Evolutionary conservation across 2,888 invertebrate species (phyloP).

Genomic region (Drosophila helvetica): DNA sequence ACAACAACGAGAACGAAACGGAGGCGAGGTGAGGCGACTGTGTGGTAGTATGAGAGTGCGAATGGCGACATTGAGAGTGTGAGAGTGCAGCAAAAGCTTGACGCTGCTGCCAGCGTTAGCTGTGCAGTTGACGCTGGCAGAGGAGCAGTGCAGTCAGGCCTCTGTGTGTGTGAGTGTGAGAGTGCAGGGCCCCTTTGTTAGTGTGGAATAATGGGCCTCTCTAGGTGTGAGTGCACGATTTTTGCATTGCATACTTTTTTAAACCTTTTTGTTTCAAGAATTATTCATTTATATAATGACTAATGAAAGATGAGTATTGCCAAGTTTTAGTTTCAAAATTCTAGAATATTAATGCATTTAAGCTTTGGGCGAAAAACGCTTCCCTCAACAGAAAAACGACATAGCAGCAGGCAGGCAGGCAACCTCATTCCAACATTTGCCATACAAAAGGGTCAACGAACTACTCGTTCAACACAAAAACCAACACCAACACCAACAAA

Average conservation of each 20-base stretch:
- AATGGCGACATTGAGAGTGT: conserved; percentile 22
- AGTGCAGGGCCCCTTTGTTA: conserved; percentile 9
- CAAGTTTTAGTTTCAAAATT: background rate
- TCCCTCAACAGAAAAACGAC: conserved; percentile 49
- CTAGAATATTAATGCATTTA: conserved; percentile 1
- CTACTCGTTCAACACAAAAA: conserved; percentile 32
- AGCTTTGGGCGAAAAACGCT: conserved; percentile 37
- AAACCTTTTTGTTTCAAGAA: conserved; percentile 5
- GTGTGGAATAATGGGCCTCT: background rate
- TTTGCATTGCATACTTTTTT: conserved; percentile 71
- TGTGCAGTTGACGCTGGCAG: conserved; percentile 51
- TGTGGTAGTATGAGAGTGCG: conserved; percentile 44
- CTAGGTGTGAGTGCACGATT: conserved; percentile 18
- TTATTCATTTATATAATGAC: conserved; percentile 2
- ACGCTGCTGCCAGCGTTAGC: conserved; percentile 49
- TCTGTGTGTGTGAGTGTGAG: background rate
- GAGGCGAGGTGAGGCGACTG: conserved; percentile 31
- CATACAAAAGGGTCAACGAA: conserved; percentile 71
- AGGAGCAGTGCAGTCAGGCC: conserved; percentile 52
- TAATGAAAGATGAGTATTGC: conserved; percentile 1
- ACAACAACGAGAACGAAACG: conserved; percentile 57
- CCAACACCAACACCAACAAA: conserved; percentile 31
- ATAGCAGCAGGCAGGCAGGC: conserved; percentile 47
- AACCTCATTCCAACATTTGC: conserved; percentile 68
- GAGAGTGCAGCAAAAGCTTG: conserved; percentile 47